Evolutionary conservation across 2,113 vertebrate genomes (phyloP), one percentile per base, ranked within the genome.

Genomic region (Ursus arctos): DNA sequence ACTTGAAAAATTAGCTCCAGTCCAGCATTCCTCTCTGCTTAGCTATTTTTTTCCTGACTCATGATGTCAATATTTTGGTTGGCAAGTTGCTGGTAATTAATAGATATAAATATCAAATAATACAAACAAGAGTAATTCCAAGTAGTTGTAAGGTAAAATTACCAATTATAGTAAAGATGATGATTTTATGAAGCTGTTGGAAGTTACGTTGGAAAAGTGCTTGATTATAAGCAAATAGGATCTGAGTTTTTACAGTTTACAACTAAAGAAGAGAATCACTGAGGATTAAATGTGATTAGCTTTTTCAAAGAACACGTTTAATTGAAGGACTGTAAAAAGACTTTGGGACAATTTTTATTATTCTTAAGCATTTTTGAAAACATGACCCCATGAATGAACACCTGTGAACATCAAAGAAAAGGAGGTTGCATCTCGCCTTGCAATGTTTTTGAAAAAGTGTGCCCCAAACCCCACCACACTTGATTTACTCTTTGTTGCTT

Each of bases 261-360:
- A 57, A 2, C 7, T 24, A 22, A 43, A 40, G 59, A 95, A 86
- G 59, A 88, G 43, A 74, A 36, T 87, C 63, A 18, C 26, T 72
- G 43, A 82, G 49, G 18, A 53, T 43, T 69, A 79, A 67, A 69
- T 22, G 40, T 0, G 14, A 19, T 47, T 69, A 53, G 2, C 49
- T 93, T 59, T 95, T 93, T 77, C 91, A 92, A 51, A 91, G 61
- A 74, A 96, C 84, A 69, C 93, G 19, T 88, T 95, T 94, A 81
- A 24, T 77, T 0, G 0, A 74, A 97, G 61, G 40, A 76, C 57
- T 88, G n/a, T 43, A 6, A 53, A 47, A 77, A 19, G 18, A 18
- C 31, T 74, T 57, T 83, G 77, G 28, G 11, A 40, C 59, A 33
- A 92, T 9, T 86, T 94, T 82, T 88, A 33, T 84, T 87, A 10